Percentiles rank a stretch among this genome's conserved stretches.
Conservation (phyloP, 2,888 invertebrate genomes). For the Eucera pruinosa region DNA sequence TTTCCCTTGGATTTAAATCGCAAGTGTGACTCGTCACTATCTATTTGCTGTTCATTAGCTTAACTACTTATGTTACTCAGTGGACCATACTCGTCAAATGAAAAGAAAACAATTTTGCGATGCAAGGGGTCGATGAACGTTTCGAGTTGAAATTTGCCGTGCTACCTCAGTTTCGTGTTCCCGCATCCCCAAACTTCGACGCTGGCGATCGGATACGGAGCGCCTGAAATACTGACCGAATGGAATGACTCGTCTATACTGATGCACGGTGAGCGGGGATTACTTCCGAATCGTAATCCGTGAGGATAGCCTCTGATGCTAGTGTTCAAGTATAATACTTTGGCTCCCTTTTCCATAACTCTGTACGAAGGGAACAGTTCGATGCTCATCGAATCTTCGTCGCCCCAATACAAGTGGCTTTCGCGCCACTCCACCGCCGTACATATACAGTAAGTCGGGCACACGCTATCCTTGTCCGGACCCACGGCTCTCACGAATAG, state of each 20-base stretch:
- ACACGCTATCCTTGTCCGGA: constrained; percentile 84
- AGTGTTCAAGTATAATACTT: constrained; percentile 94
- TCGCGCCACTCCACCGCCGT: constrained; percentile 94
- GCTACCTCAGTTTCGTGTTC: constrained; percentile 86
- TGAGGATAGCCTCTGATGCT: constrained; percentile 93
- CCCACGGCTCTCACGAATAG: constrained; percentile 85
- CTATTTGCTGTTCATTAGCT: too few species aligned
- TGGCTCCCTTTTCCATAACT: constrained; percentile 87
- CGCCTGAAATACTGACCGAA: constrained; percentile 80
- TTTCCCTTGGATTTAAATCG: too few species aligned
- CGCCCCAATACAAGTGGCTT: constrained; percentile 93
- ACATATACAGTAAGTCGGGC: constrained; percentile 91
- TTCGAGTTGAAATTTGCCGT: too few species aligned
- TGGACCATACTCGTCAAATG: too few species aligned
- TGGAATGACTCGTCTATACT: constrained; percentile 87
- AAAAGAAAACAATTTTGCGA: background rate
- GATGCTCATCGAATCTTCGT: constrained; percentile 90
- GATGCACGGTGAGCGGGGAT: constrained; percentile 91
- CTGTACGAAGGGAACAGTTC: constrained; percentile 91
- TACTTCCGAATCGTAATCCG: constrained; percentile 92
- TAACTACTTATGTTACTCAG: too few species aligned
- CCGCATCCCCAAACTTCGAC: constrained; percentile 95
- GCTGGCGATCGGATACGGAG: constrained; percentile 84
- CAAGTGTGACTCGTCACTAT: too few species aligned
- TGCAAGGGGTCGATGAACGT: too few species aligned